Evolutionary conservation across 2,888 invertebrate species (phyloP).

Genomic region (Apotomis turbidana): DNA sequence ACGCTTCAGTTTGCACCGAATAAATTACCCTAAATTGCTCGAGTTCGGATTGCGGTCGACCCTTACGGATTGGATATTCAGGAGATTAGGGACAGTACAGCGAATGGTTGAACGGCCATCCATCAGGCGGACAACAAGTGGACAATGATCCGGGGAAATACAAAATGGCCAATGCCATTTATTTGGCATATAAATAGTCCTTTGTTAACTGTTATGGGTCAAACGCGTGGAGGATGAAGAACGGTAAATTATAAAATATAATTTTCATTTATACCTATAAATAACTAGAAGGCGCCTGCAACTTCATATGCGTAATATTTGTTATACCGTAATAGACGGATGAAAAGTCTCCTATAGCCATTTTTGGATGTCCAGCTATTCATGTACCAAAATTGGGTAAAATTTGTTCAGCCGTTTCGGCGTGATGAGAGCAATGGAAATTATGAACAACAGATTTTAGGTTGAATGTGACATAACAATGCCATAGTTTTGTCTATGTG

Average conservation of each 20-base stretch:
- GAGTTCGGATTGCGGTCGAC: constrained; percentile 61
- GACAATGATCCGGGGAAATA: constrained; percentile 34
- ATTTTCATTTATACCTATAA: too few species aligned
- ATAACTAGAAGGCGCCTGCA: too few species aligned
- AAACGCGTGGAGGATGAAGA: not conserved
- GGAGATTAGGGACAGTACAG: constrained; percentile 55
- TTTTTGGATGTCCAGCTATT: too few species aligned
- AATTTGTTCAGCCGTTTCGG: too few species aligned
- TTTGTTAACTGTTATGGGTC: not conserved
- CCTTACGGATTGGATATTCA: constrained; percentile 57
- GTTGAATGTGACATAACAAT: too few species aligned
- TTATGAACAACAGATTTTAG: too few species aligned
- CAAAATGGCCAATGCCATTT: constrained; percentile 29
- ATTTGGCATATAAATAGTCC: constrained; percentile 11
- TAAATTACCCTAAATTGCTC: constrained; percentile 63
- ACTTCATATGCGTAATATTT: too few species aligned
- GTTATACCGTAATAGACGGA: too few species aligned
- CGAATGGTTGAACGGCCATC: constrained; percentile 50
- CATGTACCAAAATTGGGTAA: too few species aligned
- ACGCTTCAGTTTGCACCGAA: constrained; percentile 56
- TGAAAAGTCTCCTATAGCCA: too few species aligned
- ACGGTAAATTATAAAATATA: not conserved
- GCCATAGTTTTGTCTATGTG: too few species aligned
- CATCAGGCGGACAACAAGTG: constrained; percentile 47
- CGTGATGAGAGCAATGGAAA: too few species aligned